phyloP scores from a whole-genome alignment of 2,888 invertebrate genomes.

The Abrostola tripartita region DNA sequence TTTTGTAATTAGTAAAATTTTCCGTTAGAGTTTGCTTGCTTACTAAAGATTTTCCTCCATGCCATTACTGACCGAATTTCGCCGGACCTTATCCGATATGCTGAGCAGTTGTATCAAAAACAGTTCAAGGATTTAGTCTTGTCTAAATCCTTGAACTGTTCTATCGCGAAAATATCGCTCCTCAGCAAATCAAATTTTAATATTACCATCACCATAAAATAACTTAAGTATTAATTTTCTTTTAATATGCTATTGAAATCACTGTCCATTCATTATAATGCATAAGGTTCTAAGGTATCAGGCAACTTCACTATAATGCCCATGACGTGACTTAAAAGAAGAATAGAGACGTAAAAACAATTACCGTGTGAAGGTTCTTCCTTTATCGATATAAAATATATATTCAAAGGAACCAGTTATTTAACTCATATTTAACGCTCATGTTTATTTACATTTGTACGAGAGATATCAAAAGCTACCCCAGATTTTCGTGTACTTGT shows the following conservation, averaged over 20 bases:
- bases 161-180: conserved; percentile 23
- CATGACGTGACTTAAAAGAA: conserved; percentile 26
- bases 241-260: conserved; percentile 5
- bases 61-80: conserved; percentile 37
- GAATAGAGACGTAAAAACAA: conserved; percentile 25
- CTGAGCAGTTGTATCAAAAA: conserved; percentile 26
- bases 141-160: no score
- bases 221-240: background rate
- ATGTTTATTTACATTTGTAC: conserved; percentile 44
- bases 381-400: conserved; percentile 31
- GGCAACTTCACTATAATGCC: conserved; percentile 12
- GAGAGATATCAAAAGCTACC: conserved; percentile 55
- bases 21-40: conserved; percentile 43
- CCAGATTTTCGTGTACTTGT: conserved; percentile 61
- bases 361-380: conserved; percentile 41
- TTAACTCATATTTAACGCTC: conserved; percentile 14
- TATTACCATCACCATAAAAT: background rate
- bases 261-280: conserved; percentile 2
- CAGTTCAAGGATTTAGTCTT: conserved; percentile 35
- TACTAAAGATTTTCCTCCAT: conserved; percentile 23
- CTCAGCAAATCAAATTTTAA: conserved; percentile 4
- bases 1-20: conserved; percentile 55
- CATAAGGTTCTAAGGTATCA: conserved; percentile 5
- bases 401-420: conserved; percentile 20
- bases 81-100: conserved; percentile 25